These are phyloP conservation scores for Poecilia wingei DNA, from an alignment of 2,797 vertebrate species.

Conservation along the genomic window DNA sequence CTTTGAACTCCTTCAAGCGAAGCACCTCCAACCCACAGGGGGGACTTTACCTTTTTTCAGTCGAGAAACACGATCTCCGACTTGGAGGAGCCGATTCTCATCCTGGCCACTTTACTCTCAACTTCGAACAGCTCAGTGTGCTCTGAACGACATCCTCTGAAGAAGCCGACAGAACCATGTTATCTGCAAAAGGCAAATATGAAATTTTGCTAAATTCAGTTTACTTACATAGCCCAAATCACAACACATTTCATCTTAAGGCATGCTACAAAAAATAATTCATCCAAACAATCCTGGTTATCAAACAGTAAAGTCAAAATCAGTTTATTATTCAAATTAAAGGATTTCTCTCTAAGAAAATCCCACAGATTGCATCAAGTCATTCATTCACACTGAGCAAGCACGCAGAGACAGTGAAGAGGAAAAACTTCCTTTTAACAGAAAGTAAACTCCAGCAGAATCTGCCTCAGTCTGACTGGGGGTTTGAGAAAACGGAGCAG, in stretches of 20 bases:
- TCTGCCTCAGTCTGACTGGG: neutral
- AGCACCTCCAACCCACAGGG: neutral
- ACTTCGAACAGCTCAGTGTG: neutral
- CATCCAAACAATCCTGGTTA: no score
- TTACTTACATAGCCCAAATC: no score
- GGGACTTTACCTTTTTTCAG: neutral
- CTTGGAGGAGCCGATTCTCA: neutral
- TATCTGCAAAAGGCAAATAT: neutral
- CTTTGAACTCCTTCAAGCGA: neutral
- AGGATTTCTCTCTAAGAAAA: no score
- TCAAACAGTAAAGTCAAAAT: no score
- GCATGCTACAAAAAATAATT: no score
- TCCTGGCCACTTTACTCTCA: neutral
- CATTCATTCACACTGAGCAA: no score
- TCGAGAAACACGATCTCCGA: neutral
- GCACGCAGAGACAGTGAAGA: neutral
- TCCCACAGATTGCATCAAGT: no score
- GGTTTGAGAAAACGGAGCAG: neutral
- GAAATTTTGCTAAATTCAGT: no score
- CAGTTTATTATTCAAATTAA: no score
- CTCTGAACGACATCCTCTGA: neutral
- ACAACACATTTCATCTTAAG: no score
- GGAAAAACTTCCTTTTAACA: neutral
- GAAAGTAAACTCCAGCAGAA: neutral
- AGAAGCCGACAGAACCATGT: neutral